Evolutionary conservation across 2,797 vertebrate genomes (phyloP).

Genomic region (Hypotaenidia okinawae): DNA sequence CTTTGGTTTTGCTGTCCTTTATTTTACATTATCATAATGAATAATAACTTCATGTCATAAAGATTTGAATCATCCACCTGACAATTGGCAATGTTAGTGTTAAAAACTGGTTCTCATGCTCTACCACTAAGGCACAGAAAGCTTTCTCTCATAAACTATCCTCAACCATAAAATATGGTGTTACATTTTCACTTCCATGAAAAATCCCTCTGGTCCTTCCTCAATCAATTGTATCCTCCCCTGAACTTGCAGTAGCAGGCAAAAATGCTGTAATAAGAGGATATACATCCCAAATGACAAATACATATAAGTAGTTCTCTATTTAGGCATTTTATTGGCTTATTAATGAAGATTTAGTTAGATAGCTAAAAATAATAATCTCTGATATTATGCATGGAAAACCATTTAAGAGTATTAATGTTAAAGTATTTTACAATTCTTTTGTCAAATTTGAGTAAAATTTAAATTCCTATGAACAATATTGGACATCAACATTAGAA

Average conservation of each 20-base stretch:
- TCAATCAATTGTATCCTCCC: constrained; percentile 44
- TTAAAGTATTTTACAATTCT: neutral
- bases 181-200: constrained; percentile 48
- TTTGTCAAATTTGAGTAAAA: constrained; percentile 1
- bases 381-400: constrained; percentile 5
- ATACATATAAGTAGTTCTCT: constrained; percentile 17
- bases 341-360: constrained; percentile 24
- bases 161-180: constrained; percentile 22
- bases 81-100: neutral
- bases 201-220: constrained; percentile 49
- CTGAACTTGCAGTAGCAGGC: neutral
- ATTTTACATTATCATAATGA: neutral
- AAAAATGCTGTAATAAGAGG: constrained; percentile 16
- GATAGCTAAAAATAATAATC: constrained; percentile 1
- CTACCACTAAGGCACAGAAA: neutral
- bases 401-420: neutral
- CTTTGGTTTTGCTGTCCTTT: neutral
- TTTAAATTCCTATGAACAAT: neutral
- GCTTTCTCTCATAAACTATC: constrained; percentile 38
- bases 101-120: neutral
- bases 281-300: constrained; percentile 32
- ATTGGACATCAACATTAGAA: neutral
- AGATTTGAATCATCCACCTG: neutral
- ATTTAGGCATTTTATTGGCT: neutral
- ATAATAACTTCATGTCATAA: neutral